Evolutionary conservation across 2,888 invertebrate genomes (phyloP).

Genomic region (Atrina japonica): DNA sequence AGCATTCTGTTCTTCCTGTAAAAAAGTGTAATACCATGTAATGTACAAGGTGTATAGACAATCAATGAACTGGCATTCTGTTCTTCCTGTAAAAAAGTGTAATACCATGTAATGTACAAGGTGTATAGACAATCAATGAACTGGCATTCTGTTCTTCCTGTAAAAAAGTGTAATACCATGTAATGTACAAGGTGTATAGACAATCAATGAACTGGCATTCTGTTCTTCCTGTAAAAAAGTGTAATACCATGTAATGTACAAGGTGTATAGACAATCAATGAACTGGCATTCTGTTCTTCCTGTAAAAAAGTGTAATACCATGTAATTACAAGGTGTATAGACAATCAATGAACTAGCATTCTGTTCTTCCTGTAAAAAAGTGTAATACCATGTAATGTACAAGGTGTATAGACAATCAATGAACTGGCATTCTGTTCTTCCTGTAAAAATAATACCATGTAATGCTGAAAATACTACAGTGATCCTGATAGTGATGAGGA

Average conservation of each 20-base stretch:
- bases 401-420: constrained; percentile 98
- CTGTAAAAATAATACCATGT: too few relatives aligned
- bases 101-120: too few relatives aligned
- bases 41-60: too few relatives aligned
- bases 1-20: constrained; percentile 95
- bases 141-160: constrained; percentile 98
- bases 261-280: constrained; percentile 98
- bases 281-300: constrained; percentile 98
- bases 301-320: constrained; percentile 62
- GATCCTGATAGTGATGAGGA: too few relatives aligned
- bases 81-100: constrained; percentile 87
- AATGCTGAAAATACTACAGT: too few relatives aligned
- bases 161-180: too few relatives aligned
- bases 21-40: too few relatives aligned
- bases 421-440: constrained; percentile 99
- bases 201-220: constrained; percentile 98
- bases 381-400: too few relatives aligned
- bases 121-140: constrained; percentile 98
- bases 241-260: too few relatives aligned
- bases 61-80: constrained; percentile 98
- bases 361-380: constrained; percentile 89
- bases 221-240: constrained; percentile 89
- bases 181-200: too few relatives aligned
- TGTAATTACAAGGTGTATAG: too few relatives aligned
- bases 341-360: constrained; percentile 98